Conservation (phyloP, 2,113 vertebrate genomes). For the Girardinichthys multiradiatus region DNA sequence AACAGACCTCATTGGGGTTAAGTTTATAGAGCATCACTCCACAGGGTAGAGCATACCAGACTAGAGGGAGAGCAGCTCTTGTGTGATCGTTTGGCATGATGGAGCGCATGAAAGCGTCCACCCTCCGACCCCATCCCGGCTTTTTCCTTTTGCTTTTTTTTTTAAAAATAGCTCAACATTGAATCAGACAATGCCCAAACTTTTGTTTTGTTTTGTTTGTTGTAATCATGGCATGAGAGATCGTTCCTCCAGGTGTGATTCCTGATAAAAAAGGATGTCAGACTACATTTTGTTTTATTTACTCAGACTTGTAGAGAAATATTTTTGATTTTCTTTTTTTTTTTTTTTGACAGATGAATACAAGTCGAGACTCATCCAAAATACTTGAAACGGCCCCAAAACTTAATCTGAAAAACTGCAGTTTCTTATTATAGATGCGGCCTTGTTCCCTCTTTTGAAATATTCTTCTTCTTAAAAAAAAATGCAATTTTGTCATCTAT, state of each 20-base stretch:
- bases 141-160: constrained; percentile 14
- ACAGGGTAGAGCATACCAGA: constrained; percentile 42
- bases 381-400: no score
- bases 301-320: neutral
- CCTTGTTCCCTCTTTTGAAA: no score
- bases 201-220: neutral
- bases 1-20: constrained; percentile 54
- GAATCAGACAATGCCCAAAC: constrained; percentile 21
- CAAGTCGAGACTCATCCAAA: neutral
- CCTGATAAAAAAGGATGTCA: constrained; percentile 11
- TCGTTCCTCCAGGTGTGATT: constrained; percentile 2
- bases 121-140: neutral
- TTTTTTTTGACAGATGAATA: neutral
- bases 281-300: neutral
- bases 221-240: neutral
- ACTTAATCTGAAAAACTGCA: no score
- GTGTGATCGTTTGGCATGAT: constrained; percentile 37
- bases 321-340: neutral
- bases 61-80: constrained; percentile 27
- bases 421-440: no score
- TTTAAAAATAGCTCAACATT: constrained; percentile 8
- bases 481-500: no score
- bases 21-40: constrained; percentile 55
- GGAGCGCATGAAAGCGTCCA: constrained; percentile 32
- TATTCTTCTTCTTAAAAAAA: no score